Evolutionary conservation across 1,140 invertebrate genomes (phyloP), one percentile per base, ranked within the genome.

Genomic region (Laodelphax striatellus): DNA sequence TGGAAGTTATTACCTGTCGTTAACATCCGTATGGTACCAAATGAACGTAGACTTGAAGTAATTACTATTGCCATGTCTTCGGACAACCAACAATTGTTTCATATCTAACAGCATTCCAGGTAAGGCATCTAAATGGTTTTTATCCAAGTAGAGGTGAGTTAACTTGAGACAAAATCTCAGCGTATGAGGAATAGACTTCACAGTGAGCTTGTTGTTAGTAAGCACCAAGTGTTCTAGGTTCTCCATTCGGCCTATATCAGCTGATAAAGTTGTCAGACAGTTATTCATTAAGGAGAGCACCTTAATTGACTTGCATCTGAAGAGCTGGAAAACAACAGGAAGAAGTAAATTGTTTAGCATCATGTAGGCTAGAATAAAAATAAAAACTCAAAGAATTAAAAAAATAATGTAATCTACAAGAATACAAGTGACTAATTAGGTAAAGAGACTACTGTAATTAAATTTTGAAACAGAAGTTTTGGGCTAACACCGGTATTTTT

Each of bases 21-120:
- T 74, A 5, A 77, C 71, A 66, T 77, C 75, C 6, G 75, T 75
- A 55, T 77, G 76, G 62, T 78, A 78, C 77, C 77, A 79, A 74
- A 79, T 77, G 62, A 79, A 79, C 6, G 76, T 77, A 13, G 76
- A 73, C 62, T 78, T 77, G 63, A 79, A 79, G 64, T 78, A 79
- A 63, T 79, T 78, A 66, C 78, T 74, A 64, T 79, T 79, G 22
- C 77, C 77, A 71, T 78, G 75, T 17, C 77, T 72, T 71, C 78
- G 74, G 11, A 79, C 75, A 17, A 73, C 77, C 52, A 71, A 65
- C 11, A 79, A 67, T 54, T 70, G 69, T 9, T 69, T 63, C 71
- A 79, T 75, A 24, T 70, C 61, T 11, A 75, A 65, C 16, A 79
- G 63, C 61, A 77, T 77, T 8, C 77, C 76, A 28, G 77, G 77